These are phyloP conservation scores for Andrena camellia DNA, from an alignment of 2,888 invertebrate species.

Conservation along the genomic window DNA sequence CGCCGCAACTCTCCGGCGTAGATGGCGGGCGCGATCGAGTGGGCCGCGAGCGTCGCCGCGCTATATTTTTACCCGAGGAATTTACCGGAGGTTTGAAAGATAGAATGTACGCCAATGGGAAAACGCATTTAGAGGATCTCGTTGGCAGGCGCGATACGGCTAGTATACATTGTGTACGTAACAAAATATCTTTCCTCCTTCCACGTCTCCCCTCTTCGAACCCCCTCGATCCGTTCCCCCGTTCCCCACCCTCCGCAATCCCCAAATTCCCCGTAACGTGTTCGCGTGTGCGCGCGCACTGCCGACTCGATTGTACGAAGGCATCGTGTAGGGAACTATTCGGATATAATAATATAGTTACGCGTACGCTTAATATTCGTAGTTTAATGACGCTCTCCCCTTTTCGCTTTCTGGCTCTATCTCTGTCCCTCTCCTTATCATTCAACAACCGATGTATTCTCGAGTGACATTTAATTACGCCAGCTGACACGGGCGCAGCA, in stretches of 20 bases:
- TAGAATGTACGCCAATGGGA: conserved; percentile 18
- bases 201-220: conserved; percentile 22
- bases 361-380: conserved; percentile 53
- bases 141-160: conserved; percentile 32
- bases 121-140: conserved; percentile 17
- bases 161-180: conserved; percentile 35
- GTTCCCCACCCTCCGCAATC: conserved; percentile 18
- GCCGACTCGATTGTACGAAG: conserved; percentile 78
- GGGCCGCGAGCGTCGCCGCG: neutral
- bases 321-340: conserved; percentile 73
- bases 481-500: conserved; percentile 74
- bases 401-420: conserved; percentile 7
- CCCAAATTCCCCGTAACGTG: conserved; percentile 25
- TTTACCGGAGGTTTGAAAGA: conserved; percentile 12
- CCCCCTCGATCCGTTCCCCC: conserved; percentile 27
- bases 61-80: neutral
- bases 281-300: conserved; percentile 64
- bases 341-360: conserved; percentile 58
- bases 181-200: conserved; percentile 53
- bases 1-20: neutral
- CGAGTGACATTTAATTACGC: conserved; percentile 61
- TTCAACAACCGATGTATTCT: conserved; percentile 70
- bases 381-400: conserved; percentile 49
- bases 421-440: conserved; percentile 26
- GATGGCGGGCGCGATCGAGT: conserved; percentile 1